Percentiles rank a stretch among this genome's conserved stretches.
phyloP scores from a whole-genome alignment of 1,140 invertebrate species.

The Procambarus clarkii region DNA sequence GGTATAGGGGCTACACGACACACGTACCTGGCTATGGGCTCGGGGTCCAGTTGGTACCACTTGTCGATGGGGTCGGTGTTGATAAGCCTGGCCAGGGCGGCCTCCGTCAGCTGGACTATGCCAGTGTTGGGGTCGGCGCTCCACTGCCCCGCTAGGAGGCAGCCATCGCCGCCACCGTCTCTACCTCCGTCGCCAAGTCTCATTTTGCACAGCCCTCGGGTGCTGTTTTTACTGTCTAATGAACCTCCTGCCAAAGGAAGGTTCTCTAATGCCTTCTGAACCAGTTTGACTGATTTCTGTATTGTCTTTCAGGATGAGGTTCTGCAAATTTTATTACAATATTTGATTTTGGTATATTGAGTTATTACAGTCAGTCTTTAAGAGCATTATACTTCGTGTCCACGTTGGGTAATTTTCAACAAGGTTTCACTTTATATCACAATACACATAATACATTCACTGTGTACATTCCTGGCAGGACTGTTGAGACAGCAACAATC shows the following conservation, averaged over 20 bases:
- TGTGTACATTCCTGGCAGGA: constrained; percentile 15
- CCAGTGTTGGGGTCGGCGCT: constrained; percentile 56
- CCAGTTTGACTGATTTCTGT: constrained; percentile 51
- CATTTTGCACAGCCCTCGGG: constrained; percentile 36
- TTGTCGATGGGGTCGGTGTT: constrained; percentile 61
- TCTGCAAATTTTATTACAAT: not conserved
- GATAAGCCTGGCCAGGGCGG: constrained; percentile 48
- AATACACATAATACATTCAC: not conserved
- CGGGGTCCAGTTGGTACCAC: constrained; percentile 60
- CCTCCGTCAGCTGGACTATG: constrained; percentile 58
- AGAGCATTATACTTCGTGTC: constrained; percentile 14
- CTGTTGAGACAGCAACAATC: constrained; percentile 46
- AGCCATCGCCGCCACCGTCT: not conserved
- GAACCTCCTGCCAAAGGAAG: constrained; percentile 63
- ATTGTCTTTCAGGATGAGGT: not conserved
- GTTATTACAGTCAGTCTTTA: not conserved
- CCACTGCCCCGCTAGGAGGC: constrained; percentile 45
- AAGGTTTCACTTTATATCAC: not conserved
- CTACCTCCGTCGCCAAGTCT: constrained; percentile 21
- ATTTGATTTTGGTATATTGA: not conserved
- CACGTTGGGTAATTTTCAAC: not conserved
- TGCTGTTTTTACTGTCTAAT: constrained; percentile 49
- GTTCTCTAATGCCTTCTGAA: constrained; percentile 56
- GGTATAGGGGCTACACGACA: not conserved
- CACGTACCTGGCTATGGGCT: constrained; percentile 58